phyloP scores from a whole-genome alignment of 64 coral and sea anemone species.

The Acropora tenuis region DNA sequence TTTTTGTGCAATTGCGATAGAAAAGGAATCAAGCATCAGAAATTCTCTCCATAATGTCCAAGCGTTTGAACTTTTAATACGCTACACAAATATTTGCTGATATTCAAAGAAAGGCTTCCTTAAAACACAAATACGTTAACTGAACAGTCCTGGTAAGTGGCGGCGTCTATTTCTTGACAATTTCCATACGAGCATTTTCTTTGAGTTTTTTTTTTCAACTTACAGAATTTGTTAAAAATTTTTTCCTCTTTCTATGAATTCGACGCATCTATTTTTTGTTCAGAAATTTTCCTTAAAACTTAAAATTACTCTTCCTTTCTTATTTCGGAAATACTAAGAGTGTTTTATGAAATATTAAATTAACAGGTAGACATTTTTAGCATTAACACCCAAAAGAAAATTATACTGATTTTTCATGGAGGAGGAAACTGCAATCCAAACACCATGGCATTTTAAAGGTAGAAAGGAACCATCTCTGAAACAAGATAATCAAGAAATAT shows the following conservation, averaged over 20 bases:
- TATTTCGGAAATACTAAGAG: too few relatives aligned
- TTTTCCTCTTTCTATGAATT: too few relatives aligned
- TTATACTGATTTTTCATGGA: background rate
- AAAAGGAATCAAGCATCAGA: background rate
- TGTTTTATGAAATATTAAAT: background rate
- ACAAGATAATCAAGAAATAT: background rate
- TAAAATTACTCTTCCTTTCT: too few relatives aligned
- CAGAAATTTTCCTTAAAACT: too few relatives aligned
- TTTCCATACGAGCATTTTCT: too few relatives aligned
- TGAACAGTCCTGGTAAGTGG: background rate
- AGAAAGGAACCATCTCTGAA: background rate
- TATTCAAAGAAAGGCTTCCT: background rate
- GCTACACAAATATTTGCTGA: conserved; percentile 27
- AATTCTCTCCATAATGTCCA: background rate
- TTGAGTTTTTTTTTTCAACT: too few relatives aligned
- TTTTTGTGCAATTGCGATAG: conserved; percentile 10
- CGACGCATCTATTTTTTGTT: too few relatives aligned
- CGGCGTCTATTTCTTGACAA: too few relatives aligned
- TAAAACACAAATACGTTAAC: background rate
- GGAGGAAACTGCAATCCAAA: background rate
- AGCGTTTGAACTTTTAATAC: background rate
- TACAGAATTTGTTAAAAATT: too few relatives aligned
- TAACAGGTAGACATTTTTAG: background rate
- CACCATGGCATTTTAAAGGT: background rate
- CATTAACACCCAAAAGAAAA: background rate